Conservation (phyloP, 2,888 invertebrate genomes). For the Heteropelma amictum region DNA sequence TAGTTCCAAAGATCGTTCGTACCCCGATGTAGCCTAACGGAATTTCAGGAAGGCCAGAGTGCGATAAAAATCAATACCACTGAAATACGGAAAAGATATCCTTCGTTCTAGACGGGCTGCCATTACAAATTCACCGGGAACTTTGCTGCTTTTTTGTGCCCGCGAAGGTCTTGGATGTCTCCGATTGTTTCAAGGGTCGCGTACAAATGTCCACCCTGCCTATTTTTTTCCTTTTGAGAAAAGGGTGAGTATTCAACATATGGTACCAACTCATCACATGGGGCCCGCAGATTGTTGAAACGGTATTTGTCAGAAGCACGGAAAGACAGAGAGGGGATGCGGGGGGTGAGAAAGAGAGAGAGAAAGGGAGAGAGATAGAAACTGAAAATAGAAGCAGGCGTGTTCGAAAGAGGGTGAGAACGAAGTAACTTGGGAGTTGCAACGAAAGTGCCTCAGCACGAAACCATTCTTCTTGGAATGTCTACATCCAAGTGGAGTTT, state of each 20-base stretch:
- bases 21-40: too few species aligned
- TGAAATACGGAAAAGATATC: too few species aligned
- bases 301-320: background rate
- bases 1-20: too few species aligned
- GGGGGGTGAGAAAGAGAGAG: background rate
- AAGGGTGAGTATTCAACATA: conserved; percentile 2
- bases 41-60: too few species aligned
- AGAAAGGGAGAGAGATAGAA: background rate
- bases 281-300: background rate
- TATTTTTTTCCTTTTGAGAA: background rate
- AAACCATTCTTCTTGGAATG: conserved; percentile 65
- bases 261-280: conserved; percentile 5
- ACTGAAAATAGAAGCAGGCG: background rate
- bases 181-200: background rate
- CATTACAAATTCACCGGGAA: too few species aligned
- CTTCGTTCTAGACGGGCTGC: too few species aligned
- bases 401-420: conserved; percentile 12
- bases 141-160: background rate
- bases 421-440: conserved; percentile 54
- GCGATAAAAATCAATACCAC: too few species aligned
- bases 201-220: background rate
- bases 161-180: background rate
- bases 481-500: conserved; percentile 65
- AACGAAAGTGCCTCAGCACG: conserved; percentile 65
- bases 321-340: background rate